Base-by-base conservation (phyloP, 1,140 invertebrate species). In the Drosophila athabasca region DNA sequence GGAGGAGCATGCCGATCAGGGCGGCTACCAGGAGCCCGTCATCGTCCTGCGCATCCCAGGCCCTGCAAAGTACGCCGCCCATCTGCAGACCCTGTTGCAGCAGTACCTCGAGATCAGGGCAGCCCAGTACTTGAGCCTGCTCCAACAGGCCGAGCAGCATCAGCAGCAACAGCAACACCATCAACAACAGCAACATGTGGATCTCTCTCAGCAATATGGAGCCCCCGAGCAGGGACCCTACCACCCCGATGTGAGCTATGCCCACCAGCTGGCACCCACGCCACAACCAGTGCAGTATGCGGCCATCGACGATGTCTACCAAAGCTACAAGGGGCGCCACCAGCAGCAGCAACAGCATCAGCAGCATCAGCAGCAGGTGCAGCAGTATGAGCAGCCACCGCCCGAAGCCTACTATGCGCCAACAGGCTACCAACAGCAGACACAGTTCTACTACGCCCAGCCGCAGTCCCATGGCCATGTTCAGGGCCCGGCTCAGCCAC, bases 81-180 rank as follows among this genome's bases (percentile, higher is more conserved):
- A 92, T 70, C 62, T 92, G 62, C 91, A 92, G 48, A 82, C 79
- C 6, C 58, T 92, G 13, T 61, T 92, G 24, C 91, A 92, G 57
- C 91, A 92, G 62, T 92, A 92, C 55, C 58, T 92, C 3, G 91
- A 92, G 61, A 90, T 92, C 55, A 79, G 91, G 1, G 91, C 91
- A 0, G 90, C 91, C 0, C 89, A 92, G 62, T 92, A 90, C 52
- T 49, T 92, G 19, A 80, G 87, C 2, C 61, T 90, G 59, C 50
- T 92, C 13, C 79, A 92, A 41, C 85, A 91, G 29, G 79, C 80
- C 2, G 91, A 92, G 15, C 64, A 79, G 54, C 78, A 74, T 2
- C 79, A 85, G 11, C 79, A 84, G 9, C 79, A 88, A 0, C 65
- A 78, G 9, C 76, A 62, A 44, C 52, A 48, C 6, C 65, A 70